Base-by-base conservation (phyloP, 2,888 invertebrate species). In the Campaea margaritaria region DNA sequence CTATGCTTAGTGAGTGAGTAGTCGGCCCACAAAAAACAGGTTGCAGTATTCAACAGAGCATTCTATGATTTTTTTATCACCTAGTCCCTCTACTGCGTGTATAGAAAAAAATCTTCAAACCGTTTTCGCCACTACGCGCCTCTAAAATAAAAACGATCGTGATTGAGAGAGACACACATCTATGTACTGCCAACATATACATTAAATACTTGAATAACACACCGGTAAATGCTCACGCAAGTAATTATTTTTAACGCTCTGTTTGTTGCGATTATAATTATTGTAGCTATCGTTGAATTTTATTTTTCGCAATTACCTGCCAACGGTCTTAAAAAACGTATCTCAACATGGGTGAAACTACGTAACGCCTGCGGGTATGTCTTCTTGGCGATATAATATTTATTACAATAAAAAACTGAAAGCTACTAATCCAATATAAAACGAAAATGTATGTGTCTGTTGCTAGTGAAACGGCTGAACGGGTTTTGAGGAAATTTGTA, bases 211-310 rank as follows among this genome's bases (percentile, higher is more conserved):
- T 67, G 60, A 55, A 58, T 39, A 63, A 62, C 43, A 59, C 47
- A 47, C 52, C 64, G 55, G 64, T 67, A 65, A 64, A 66, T 65
- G 62, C 65, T 70, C 72, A 74, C 75, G 73, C 74, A 69, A 73
- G 68, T 56, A 67, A 67, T 70, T 66, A 74, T 72, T 73, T 70
- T 69, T 67, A 65, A 66, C 66, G 68, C 63, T 69, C 67, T 69
- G 68, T 65, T 75, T 68, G 67, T 70, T 70, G 55, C 68, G 61
- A 67, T 68, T 70, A 70, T 52, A 55, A 58, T 65, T 65, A 64
- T 64, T 67, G 64, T 67, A 48, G 64, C 56, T 62, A 64, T 62
- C 56, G 51, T 68, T 63, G 34, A 61, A 61, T 68, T 64, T 64
- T 59, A 63, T 61, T 62, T 59, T 51, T 60, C 38, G 60, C 58